phyloP scores from a whole-genome alignment of 2,113 vertebrate species.

The Otolemur garnettii region DNA sequence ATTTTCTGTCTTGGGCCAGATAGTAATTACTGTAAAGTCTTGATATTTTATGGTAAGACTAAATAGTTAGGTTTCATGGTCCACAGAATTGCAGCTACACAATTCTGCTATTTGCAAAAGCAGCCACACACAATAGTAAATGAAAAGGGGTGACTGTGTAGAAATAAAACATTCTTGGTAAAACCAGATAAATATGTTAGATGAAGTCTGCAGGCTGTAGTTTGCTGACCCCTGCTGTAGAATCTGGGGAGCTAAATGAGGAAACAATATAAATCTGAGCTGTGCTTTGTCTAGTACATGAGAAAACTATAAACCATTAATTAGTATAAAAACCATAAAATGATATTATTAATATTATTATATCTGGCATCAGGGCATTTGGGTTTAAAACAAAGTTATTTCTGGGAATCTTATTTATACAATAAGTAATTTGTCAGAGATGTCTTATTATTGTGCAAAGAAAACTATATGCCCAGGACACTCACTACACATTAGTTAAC shows the following conservation, averaged over 20 bases:
- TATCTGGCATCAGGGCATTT: neutral
- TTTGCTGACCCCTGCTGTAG: neutral
- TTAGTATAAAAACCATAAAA: slow-evolving; percentile 12
- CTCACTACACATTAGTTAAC: neutral
- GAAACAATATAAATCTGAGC: neutral
- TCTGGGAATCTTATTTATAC: neutral
- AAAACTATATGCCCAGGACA: neutral
- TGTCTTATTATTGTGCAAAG: neutral
- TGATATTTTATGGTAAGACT: too few species aligned
- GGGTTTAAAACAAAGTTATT: slow-evolving; percentile 25
- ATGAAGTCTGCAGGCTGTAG: neutral
- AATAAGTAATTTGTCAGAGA: slow-evolving; percentile 3
- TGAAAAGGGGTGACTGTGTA: neutral
- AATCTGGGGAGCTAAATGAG: neutral
- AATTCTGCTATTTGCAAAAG: neutral
- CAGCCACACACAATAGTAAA: neutral
- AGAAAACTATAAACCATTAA: slow-evolving; percentile 11
- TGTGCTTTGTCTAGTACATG: neutral
- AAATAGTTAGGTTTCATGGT: neutral
- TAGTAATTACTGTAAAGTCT: neutral
- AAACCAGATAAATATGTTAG: neutral
- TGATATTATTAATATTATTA: neutral
- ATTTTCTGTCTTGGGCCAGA: neutral
- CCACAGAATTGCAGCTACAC: neutral
- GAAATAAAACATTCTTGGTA: neutral